Conservation (phyloP, 2,113 vertebrate species). For the Dinomys branickii region DNA sequence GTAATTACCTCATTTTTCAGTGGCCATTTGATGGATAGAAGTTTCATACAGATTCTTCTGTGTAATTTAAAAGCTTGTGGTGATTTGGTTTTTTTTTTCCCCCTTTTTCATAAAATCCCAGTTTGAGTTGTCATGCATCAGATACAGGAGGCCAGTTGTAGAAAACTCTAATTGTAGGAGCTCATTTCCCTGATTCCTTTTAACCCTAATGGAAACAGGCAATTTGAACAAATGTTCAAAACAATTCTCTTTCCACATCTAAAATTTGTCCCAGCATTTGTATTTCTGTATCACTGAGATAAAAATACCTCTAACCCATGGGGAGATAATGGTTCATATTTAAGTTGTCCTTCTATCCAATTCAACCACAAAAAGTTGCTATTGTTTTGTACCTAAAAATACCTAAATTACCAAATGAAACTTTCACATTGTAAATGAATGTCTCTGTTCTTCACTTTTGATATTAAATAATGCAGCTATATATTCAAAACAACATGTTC, state of each 20-base stretch:
- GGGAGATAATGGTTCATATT: neutral
- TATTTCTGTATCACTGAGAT: conserved; percentile 50
- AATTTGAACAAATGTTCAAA: conserved; percentile 70
- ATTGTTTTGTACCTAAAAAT: neutral
- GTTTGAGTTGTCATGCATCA: conserved; percentile 74
- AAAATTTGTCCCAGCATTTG: neutral
- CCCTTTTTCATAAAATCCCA: conserved; percentile 75
- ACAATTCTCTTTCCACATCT: neutral
- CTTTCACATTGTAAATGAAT: neutral
- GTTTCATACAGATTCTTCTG: conserved; percentile 84
- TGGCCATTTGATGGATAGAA: conserved; percentile 93
- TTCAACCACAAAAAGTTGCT: neutral
- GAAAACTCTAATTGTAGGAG: conserved; percentile 56
- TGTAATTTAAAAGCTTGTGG: conserved; percentile 84
- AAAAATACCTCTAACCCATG: neutral
- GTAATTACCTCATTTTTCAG: conserved; percentile 98
- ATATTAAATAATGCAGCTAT: neutral
- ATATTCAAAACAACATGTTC: neutral
- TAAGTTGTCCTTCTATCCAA: neutral
- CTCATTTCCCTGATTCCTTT: conserved; percentile 60
- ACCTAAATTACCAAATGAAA: neutral
- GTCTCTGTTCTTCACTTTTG: neutral
- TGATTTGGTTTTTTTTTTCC: conserved; percentile 72
- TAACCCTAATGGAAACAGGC: conserved; percentile 56
- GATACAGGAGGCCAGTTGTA: conserved; percentile 25